These are phyloP conservation scores for Acestrorhynchus altus DNA, from an alignment of 2,797 vertebrate species.

Conservation along the genomic window DNA sequence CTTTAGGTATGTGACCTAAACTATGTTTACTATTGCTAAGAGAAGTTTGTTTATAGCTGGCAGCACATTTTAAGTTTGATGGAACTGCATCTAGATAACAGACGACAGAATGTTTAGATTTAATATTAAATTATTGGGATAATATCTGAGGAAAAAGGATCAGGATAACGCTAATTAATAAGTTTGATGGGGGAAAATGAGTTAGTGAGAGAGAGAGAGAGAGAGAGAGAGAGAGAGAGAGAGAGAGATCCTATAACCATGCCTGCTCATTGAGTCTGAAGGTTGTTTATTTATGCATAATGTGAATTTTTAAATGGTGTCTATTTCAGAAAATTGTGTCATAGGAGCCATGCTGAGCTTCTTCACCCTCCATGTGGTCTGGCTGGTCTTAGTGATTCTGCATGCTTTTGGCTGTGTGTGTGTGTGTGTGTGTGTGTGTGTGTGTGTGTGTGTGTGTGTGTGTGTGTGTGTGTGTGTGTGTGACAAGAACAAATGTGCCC, in stretches of 20 bases:
- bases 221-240: neutral
- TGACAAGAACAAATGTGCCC: conserved; percentile 28
- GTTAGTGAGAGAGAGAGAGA: too few species aligned
- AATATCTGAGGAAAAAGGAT: too few species aligned
- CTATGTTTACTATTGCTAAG: too few species aligned
- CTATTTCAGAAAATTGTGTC: conserved; percentile 62
- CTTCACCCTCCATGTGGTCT: conserved; percentile 40
- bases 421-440: conserved; percentile 31
- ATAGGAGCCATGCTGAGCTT: conserved; percentile 52
- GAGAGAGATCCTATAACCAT: neutral
- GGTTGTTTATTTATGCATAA: conserved; percentile 45
- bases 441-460: conserved; percentile 38
- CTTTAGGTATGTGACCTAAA: too few species aligned
- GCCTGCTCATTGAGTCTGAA: neutral
- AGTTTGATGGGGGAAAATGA: too few species aligned
- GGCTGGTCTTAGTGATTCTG: conserved; percentile 48
- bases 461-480: conserved; percentile 41
- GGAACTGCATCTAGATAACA: too few species aligned
- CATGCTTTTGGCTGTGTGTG: conserved; percentile 46
- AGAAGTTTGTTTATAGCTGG: too few species aligned
- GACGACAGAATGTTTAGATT: too few species aligned
- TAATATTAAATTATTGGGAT: too few species aligned
- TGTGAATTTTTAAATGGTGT: conserved; percentile 59
- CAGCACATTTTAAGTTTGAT: too few species aligned
- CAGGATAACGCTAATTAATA: too few species aligned